Percentiles rank a stretch among this genome's conserved stretches.
These are phyloP conservation scores for Drosophila sp. DNA, from an alignment of 1,140 invertebrate species.

Conservation along the genomic window DNA sequence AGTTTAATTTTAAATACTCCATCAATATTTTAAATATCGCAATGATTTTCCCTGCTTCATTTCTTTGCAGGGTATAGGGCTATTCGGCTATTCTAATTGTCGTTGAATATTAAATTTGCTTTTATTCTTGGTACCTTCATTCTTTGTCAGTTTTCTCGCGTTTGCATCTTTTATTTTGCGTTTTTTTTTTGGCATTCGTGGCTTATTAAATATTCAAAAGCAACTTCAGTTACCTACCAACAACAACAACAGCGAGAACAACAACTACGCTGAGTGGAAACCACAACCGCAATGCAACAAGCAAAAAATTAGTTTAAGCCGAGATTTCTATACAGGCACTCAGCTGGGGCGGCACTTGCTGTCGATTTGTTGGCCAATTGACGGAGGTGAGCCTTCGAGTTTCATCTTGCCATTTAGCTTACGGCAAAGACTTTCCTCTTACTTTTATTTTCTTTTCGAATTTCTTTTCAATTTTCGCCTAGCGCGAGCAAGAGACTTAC, in stretches of 20 bases:
- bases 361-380: constrained; percentile 71
- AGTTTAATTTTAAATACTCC: too few relatives aligned
- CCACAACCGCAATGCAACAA: constrained; percentile 60
- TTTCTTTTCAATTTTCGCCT: constrained; percentile 78
- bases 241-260: constrained; percentile 21
- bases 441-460: constrained; percentile 38
- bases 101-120: neutral
- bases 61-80: neutral
- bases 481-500: constrained; percentile 25
- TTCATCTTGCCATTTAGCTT: constrained; percentile 34
- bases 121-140: constrained; percentile 4
- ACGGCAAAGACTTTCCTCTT: constrained; percentile 25
- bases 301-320: constrained; percentile 75
- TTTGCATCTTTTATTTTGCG: constrained; percentile 10
- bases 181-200: constrained; percentile 27
- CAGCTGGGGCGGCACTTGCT: constrained; percentile 48
- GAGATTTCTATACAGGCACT: constrained; percentile 65
- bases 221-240: constrained; percentile 53
- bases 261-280: neutral
- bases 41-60: neutral
- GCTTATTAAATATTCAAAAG: constrained; percentile 78
- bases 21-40: too few relatives aligned
- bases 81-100: neutral
- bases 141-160: constrained; percentile 22
- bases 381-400: constrained; percentile 47